Conservation (phyloP, 1,140 invertebrate genomes). For the Bombus ignitus region DNA sequence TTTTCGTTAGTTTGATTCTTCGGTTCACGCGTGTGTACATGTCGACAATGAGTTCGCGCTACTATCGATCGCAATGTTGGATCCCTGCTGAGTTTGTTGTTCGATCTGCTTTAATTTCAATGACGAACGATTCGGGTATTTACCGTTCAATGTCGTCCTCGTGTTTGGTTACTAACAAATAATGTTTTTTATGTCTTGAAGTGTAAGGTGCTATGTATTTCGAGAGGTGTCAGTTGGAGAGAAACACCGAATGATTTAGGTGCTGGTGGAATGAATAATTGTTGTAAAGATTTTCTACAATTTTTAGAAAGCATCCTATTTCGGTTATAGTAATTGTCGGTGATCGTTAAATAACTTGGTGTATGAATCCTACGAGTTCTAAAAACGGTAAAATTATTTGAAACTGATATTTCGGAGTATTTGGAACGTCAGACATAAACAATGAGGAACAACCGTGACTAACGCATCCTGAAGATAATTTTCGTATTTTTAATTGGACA, state of each 20-base stretch:
- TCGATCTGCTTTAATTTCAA: neutral
- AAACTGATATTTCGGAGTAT: neutral
- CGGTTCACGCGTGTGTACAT: neutral
- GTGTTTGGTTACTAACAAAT: neutral
- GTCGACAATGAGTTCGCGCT: neutral
- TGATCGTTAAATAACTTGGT: neutral
- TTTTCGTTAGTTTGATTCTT: neutral
- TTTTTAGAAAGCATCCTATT: neutral
- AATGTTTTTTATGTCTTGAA: neutral
- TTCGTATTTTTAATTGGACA: neutral
- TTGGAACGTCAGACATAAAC: neutral
- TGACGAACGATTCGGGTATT: neutral
- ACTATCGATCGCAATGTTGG: neutral
- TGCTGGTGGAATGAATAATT: neutral
- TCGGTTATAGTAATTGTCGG: neutral
- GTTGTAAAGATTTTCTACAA: neutral
- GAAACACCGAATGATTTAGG: neutral
- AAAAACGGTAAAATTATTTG: neutral
- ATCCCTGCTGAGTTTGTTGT: neutral
- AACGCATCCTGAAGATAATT: neutral
- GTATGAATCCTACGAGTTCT: neutral
- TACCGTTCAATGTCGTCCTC: neutral
- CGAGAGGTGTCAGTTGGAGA: neutral
- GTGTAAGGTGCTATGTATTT: neutral
- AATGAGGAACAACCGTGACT: neutral